Evolutionary conservation across 2,888 invertebrate species (phyloP).

Genomic region (Synanthedon formicaeformis): DNA sequence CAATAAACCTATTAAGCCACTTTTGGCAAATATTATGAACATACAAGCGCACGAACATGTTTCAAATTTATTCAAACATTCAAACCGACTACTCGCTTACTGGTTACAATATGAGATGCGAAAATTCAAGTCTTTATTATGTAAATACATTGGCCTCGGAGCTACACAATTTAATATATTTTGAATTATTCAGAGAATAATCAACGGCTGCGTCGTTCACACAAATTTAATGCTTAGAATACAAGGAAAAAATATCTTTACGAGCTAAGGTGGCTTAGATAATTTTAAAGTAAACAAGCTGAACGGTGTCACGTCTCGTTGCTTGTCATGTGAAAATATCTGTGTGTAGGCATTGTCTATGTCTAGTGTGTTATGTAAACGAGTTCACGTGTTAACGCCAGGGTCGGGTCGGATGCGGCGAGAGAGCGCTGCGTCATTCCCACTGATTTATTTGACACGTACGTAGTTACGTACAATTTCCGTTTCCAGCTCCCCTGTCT

Average conservation of each 20-base stretch:
- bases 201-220: conserved; percentile 20
- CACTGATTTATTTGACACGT: conserved; percentile 29
- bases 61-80: conserved; percentile 27
- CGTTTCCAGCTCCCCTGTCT: conserved; percentile 5
- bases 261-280: not conserved
- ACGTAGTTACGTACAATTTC: conserved; percentile 8
- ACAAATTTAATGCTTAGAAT: conserved; percentile 10
- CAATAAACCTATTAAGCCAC: no score
- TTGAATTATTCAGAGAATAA: conserved; percentile 36
- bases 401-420: not conserved
- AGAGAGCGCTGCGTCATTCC: conserved; percentile 16
- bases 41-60: conserved; percentile 13
- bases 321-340: not conserved
- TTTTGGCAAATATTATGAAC: conserved; percentile 9
- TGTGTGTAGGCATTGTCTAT: not conserved
- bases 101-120: conserved; percentile 18
- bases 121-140: conserved; percentile 30
- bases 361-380: not conserved
- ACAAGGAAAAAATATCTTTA: not conserved
- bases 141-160: conserved; percentile 28
- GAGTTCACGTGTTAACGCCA: not conserved
- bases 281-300: not conserved
- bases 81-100: conserved; percentile 14
- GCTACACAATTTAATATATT: conserved; percentile 29
- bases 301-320: not conserved